Conservation (phyloP, 2,888 invertebrate species). For the Polydrusus pterygomalis region DNA sequence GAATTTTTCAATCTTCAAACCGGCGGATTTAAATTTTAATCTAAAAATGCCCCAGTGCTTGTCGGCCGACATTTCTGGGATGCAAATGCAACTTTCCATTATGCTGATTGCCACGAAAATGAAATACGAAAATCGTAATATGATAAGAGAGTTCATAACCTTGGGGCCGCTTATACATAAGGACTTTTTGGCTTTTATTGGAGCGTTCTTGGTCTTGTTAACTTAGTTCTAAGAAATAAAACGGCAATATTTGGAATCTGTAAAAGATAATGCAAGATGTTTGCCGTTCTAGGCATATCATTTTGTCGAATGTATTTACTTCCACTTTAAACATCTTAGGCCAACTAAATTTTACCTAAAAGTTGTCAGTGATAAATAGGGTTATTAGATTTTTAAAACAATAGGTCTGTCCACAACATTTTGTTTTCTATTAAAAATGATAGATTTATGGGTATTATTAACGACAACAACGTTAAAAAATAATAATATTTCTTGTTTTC, state of each 20-base stretch:
- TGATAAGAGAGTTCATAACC: constrained; percentile 24
- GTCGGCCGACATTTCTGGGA: constrained; percentile 17
- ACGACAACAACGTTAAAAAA: too few relatives aligned
- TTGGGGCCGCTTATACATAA: constrained; percentile 12
- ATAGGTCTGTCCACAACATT: too few relatives aligned
- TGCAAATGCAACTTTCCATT: constrained; percentile 55
- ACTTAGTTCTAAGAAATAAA: background rate
- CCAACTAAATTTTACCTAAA: too few relatives aligned
- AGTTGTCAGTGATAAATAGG: too few relatives aligned
- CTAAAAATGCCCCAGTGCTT: constrained; percentile 17
- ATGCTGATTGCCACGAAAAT: constrained; percentile 45
- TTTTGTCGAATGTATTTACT: too few relatives aligned
- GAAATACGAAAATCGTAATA: constrained; percentile 30
- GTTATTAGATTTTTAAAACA: too few relatives aligned
- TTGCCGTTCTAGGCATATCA: too few relatives aligned
- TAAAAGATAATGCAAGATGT: too few relatives aligned
- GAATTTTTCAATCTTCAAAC: constrained; percentile 21
- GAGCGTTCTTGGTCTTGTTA: constrained; percentile 11
- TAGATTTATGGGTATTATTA: too few relatives aligned
- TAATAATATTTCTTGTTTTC: too few relatives aligned
- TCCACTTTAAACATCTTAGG: too few relatives aligned
- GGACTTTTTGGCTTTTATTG: constrained; percentile 15
- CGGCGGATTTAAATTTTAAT: constrained; percentile 21
- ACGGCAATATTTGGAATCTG: background rate
- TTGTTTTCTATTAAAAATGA: too few relatives aligned